Conservation (phyloP, 2,797 vertebrate species). For the Manis pentadactyla region DNA sequence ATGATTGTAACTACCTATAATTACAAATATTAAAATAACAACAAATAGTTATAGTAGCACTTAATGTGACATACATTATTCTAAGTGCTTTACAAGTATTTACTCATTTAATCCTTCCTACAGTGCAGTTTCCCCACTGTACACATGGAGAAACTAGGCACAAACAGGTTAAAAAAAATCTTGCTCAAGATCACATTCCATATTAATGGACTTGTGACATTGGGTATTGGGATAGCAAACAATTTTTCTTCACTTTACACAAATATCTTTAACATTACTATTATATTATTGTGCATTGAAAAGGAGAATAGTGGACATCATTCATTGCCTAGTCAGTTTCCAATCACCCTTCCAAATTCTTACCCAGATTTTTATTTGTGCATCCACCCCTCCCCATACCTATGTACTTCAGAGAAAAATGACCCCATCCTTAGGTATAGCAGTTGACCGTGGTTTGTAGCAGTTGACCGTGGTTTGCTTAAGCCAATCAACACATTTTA, state of each 20-base stretch:
- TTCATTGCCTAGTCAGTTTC: neutral
- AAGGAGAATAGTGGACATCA: neutral
- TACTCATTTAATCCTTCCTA: neutral
- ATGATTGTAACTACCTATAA: neutral
- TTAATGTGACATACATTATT: neutral
- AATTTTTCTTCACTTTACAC: neutral
- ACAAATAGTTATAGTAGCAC: neutral
- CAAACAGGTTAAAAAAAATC: neutral
- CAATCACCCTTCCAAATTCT: neutral
- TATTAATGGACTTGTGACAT: neutral
- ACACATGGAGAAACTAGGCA: neutral
- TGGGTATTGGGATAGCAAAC: neutral
- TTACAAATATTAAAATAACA: neutral
- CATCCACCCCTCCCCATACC: neutral
- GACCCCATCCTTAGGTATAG: neutral
- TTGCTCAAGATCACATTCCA: neutral
- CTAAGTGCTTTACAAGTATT: neutral
- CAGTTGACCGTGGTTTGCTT: neutral
- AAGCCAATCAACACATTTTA: slow-evolving; percentile 17
- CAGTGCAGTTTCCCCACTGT: neutral
- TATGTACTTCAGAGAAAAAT: neutral
- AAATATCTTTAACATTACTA: neutral
- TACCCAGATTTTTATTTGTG: neutral
- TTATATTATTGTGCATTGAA: neutral
- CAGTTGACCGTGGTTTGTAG: neutral